Base-by-base conservation (phyloP, 2,888 invertebrate species). In the Chydorus sphaericus region DNA sequence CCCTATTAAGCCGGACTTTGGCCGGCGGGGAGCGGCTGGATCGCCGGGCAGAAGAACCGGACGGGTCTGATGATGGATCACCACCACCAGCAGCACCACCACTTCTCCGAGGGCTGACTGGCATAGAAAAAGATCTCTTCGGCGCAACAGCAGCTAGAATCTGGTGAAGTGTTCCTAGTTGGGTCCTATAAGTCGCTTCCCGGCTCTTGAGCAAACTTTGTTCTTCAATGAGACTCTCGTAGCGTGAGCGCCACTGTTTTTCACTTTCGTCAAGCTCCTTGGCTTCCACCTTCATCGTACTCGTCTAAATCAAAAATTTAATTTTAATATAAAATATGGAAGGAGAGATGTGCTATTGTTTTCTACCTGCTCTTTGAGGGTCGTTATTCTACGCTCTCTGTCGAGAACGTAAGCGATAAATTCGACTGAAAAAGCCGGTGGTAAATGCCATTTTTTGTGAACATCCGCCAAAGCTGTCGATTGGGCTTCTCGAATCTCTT, bases 371-470 rank as follows among this genome's bases (percentile, higher is more conserved):
- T 79, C 75, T 62, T 87, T 83, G 72, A 93, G 78, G 14, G 83
- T 82, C 4, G 81, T 78, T 57, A 91, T 80, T 14, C 92, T 77
- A 4, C 82, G 78, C 67, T 91, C 89, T 26, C 94, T 77, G 69
- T 94, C 93, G 56, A 92, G 72, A 68, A 89, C 94, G 69, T 96
- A 96, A 1, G 86, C 89, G 52, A 94, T 85, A 68, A 92, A 97
- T 69, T 94, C 93, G 0, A 91, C 87, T 49, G 86, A 89, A 67
- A 96, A 90, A 0, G 94, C 91, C 0, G 93, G 91, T 1, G 89
- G 83, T 59, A 94, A 85, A 69, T 93, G 90, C 86, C 92, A 92
- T 63, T 93, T 92, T 63, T 90, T 89, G 10, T 89, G 78, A 18
- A 54, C 29, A 66, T 93, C 93, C 4, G 83, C 81, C 18, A 90